Percentiles rank a stretch among this genome's conserved stretches.
phyloP scores from a whole-genome alignment of 1,140 invertebrate species.

The Drosophila albomicans region DNA sequence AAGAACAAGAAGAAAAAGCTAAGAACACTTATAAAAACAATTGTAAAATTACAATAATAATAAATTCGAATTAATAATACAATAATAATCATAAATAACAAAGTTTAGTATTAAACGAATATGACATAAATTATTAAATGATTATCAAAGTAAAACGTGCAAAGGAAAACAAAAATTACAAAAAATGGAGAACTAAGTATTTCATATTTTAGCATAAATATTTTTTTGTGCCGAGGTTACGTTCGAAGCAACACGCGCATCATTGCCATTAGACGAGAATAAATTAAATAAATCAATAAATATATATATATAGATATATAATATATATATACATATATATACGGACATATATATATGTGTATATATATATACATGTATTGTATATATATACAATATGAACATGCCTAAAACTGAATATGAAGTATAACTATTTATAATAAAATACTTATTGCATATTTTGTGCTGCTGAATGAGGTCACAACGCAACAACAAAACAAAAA shows the following conservation, averaged over 20 bases:
- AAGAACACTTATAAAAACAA: conserved; percentile 52
- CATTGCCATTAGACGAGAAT: conserved; percentile 81
- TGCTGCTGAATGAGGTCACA: conserved; percentile 81
- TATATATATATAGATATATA: conserved; percentile 33
- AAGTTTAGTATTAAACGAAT: conserved; percentile 48
- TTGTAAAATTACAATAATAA: conserved; percentile 73
- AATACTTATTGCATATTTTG: conserved; percentile 75
- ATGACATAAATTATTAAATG: conserved; percentile 34
- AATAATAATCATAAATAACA: conserved; percentile 43
- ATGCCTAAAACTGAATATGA: conserved; percentile 43
- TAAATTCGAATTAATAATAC: conserved; percentile 32
- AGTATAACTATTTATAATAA: conserved; percentile 52
- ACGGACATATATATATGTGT: conserved; percentile 23
- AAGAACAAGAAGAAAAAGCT: conserved; percentile 11
- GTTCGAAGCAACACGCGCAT: conserved; percentile 80
- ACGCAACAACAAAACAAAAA: conserved; percentile 67
- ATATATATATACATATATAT: conserved; percentile 26
- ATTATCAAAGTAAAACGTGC: conserved; percentile 37
- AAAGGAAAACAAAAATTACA: conserved; percentile 7
- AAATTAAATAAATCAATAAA: conserved; percentile 58
- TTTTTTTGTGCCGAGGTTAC: conserved; percentile 80
- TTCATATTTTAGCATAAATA: conserved; percentile 79
- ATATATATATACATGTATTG: conserved; percentile 23
- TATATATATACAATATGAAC: conserved; percentile 34
- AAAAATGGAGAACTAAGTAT: conserved; percentile 53